Conservation (phyloP, 1,140 invertebrate genomes). For the Helicoverpa zea region DNA sequence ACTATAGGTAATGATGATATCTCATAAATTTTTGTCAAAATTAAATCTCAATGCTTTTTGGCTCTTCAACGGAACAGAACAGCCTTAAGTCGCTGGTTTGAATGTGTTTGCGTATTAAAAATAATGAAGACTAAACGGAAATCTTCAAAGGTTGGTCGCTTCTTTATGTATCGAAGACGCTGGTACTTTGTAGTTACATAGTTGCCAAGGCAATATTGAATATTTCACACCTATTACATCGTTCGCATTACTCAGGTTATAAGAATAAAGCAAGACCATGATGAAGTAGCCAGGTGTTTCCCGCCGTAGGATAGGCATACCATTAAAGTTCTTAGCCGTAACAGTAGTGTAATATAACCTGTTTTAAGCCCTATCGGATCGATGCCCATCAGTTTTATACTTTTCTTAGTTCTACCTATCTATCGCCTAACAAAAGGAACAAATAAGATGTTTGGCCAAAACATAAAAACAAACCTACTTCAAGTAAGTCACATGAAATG, state of each 20-base stretch:
- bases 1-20: no score
- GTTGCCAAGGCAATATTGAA: not conserved
- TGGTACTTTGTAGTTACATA: not conserved
- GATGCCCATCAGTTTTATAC: not conserved
- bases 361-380: conserved; percentile 21
- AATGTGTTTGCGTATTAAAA: no score
- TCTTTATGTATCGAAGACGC: no score
- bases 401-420: not conserved
- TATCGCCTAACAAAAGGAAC: not conserved
- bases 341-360: conserved; percentile 28
- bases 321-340: conserved; percentile 30
- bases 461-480: no score
- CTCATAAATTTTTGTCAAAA: no score
- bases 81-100: no score
- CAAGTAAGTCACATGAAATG: no score
- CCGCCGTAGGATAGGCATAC: conserved; percentile 20
- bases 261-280: conserved; percentile 13
- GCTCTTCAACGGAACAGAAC: no score
- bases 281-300: conserved; percentile 26
- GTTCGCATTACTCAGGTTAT: conserved; percentile 13
- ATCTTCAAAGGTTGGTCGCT: no score
- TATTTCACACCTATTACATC: not conserved
- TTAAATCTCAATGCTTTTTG: no score
- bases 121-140: no score
- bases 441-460: no score